phyloP scores from a whole-genome alignment of 2,113 vertebrate genomes.

The Tonatia bakeri region DNA sequence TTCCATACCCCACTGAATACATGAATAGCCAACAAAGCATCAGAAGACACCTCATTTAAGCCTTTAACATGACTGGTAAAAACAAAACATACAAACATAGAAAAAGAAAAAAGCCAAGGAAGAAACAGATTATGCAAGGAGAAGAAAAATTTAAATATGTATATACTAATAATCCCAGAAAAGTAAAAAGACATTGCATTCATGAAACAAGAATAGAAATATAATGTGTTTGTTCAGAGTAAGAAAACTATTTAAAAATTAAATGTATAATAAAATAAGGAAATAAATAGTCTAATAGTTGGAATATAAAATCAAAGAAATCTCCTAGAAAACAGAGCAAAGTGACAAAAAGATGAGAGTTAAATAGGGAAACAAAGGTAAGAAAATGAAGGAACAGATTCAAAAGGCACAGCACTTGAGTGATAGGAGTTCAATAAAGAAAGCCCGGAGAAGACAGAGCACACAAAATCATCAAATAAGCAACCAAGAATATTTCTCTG shows the following conservation, averaged over 20 bases:
- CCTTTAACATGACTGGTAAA: not conserved
- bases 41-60: not conserved
- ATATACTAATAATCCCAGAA: not conserved
- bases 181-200: not conserved
- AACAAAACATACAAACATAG: not conserved
- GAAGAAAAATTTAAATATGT: not conserved
- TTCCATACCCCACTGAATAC: not conserved
- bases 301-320: not conserved
- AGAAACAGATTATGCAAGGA: not conserved
- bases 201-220: not conserved
- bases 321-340: not conserved
- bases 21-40: not conserved
- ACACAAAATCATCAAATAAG: not conserved
- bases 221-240: not conserved
- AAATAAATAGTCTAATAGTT: not conserved
- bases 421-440: not conserved
- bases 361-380: not conserved
- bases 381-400: not conserved
- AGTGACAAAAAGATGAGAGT: not conserved
- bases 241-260: not conserved
- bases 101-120: not conserved
- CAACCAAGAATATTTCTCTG: not conserved
- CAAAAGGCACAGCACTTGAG: not conserved
- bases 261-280: not conserved
- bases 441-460: not conserved